These are phyloP conservation scores for Pagetopsis macropterus DNA, from an alignment of 2,797 vertebrate species.

Conservation along the genomic window DNA sequence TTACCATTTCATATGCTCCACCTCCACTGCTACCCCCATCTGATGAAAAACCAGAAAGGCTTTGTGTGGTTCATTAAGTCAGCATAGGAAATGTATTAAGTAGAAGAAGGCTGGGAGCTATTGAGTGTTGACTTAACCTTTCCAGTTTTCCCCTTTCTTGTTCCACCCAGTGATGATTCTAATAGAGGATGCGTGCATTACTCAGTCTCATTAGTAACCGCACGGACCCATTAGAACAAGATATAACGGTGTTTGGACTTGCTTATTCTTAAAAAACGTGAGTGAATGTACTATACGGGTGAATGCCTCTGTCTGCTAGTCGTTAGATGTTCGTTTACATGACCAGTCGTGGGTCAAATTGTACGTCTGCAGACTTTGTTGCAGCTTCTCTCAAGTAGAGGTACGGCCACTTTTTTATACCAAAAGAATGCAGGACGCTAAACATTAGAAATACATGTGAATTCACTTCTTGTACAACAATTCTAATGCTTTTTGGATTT, in stretches of 20 bases:
- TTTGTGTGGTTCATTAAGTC: constrained; percentile 99
- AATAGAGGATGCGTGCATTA: constrained; percentile 65
- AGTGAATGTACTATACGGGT: constrained; percentile 30
- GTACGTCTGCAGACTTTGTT: constrained; percentile 26
- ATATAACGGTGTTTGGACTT: constrained; percentile 55
- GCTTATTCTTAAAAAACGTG: constrained; percentile 50
- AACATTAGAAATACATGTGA: not conserved
- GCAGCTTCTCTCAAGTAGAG: constrained; percentile 6
- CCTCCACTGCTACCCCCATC: constrained; percentile 85
- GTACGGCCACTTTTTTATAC: not conserved
- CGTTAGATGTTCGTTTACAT: constrained; percentile 50
- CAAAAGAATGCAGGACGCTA: not conserved
- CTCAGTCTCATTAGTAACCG: constrained; percentile 66
- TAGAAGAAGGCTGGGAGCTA: constrained; percentile 86
- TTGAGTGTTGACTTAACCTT: constrained; percentile 84
- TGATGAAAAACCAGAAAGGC: constrained; percentile 98
- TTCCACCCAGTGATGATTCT: constrained; percentile 54
- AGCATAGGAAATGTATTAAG: constrained; percentile 99
- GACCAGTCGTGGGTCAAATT: constrained; percentile 31
- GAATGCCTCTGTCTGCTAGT: constrained; percentile 52
- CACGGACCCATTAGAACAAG: constrained; percentile 53
- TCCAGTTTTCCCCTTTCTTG: constrained; percentile 49
- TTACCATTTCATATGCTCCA: constrained; percentile 92
- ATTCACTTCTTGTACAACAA: not conserved
- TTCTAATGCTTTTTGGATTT: not conserved